Evolutionary conservation across 2,797 vertebrate genomes (phyloP).

Genomic region (Erithacus rubecula): DNA sequence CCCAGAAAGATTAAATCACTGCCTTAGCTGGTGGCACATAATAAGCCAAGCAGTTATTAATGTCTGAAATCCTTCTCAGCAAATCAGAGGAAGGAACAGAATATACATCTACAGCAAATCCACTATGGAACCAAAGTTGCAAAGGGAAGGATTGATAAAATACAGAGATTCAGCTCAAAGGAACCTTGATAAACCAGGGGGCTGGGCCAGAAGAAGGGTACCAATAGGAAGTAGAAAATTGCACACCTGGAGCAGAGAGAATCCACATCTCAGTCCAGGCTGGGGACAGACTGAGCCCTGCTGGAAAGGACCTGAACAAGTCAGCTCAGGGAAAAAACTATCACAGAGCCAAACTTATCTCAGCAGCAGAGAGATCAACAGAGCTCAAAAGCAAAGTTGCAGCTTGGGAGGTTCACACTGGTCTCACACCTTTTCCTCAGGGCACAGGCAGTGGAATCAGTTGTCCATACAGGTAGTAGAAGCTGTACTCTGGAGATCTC

Average conservation of each 20-base stretch:
- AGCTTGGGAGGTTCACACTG: neutral
- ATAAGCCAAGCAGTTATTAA: neutral
- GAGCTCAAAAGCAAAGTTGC: neutral
- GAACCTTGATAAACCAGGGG: neutral
- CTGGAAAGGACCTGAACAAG: neutral
- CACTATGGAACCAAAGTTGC: neutral
- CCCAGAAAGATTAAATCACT: neutral
- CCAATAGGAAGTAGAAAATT: neutral
- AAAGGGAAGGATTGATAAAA: neutral
- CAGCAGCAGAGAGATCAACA: neutral
- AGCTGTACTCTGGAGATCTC: neutral
- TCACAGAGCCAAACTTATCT: neutral
- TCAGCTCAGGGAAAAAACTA: fast-evolving
- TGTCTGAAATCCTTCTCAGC: neutral
- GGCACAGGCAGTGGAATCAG: neutral
- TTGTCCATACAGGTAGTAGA: neutral
- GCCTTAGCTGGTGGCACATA: neutral
- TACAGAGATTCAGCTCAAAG: neutral
- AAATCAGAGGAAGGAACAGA: neutral
- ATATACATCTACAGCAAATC: neutral
- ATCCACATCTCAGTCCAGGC: neutral
- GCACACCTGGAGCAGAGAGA: neutral
- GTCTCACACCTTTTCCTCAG: neutral
- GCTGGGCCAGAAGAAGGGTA: neutral
- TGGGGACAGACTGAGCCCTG: neutral